These are phyloP conservation scores for Thamnophis sirtalis DNA, from an alignment of 2,113 vertebrate genomes.

Conservation along the genomic window DNA sequence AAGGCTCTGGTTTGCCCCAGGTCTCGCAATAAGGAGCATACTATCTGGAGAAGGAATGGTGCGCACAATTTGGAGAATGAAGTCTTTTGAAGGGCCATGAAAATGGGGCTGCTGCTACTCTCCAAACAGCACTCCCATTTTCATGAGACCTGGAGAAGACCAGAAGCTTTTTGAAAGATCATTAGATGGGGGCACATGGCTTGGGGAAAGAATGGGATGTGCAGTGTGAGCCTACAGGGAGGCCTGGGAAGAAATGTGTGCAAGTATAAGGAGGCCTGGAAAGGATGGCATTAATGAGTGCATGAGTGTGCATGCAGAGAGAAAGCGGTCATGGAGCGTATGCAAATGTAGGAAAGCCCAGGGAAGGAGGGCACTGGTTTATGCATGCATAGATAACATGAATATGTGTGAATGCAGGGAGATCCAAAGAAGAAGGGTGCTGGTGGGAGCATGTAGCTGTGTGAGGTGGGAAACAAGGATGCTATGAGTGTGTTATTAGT, in stretches of 20 bases:
- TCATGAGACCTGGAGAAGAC: background rate
- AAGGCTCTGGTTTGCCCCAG: background rate
- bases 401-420: background rate
- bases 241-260: background rate
- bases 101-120: background rate
- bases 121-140: background rate
- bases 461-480: background rate
- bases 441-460: background rate
- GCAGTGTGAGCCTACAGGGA: background rate
- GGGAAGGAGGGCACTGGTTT: background rate
- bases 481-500: too few species aligned
- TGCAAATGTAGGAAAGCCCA: background rate
- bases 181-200: background rate
- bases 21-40: background rate
- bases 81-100: background rate
- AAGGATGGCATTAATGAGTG: background rate
- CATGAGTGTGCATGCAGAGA: background rate
- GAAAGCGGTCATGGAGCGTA: background rate
- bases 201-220: background rate
- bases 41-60: background rate
- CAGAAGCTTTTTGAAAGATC: background rate
- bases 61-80: background rate
- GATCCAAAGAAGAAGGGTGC: background rate
- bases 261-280: background rate
- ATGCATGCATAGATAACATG: background rate